Base-by-base conservation (phyloP, 64 coral and sea anemone genomes). In the Dendrophyllia cribrosa region DNA sequence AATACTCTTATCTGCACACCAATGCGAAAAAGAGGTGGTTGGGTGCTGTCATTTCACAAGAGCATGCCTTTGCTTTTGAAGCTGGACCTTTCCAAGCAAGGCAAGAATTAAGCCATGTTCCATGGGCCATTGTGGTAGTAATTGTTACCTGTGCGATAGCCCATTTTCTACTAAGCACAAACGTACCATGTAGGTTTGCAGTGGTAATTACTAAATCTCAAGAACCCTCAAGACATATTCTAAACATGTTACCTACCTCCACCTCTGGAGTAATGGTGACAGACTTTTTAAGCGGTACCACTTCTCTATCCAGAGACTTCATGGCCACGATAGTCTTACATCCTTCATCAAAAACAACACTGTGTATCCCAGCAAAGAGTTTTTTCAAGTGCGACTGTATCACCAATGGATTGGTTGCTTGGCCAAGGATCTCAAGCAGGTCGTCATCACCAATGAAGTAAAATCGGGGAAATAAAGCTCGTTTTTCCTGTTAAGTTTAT, bases 361-460 rank as follows among this genome's bases (percentile, higher is more conserved):
- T 89, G 48, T 98, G 97, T 6, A 98, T 98, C 51, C 97, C 97
- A 65, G 97, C 97, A 88, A 98, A 98, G 43, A 98, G 88, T 52
- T 96, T 96, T 88, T 96, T 96, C 43, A 98, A 80, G 74, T 98
- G 97, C 3, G 97, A 98, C 83, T 98, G 97, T 25, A 98, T 98
- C 17, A 98, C 97, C 7, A 85, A 64, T 6, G 97, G 97, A 82
- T 98, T 98, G 51, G 97, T 98, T 19, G 97, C 94, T 53, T 98
- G 97, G 45, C 97, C 97, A 26, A 98, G 97, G 43, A 98, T 96
- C 58, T 96, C 94, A 8, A 98, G 85, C 12, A 98, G 53, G 58
- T 98, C 97, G 73, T 98, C 97, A 53, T 98, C 96, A 64, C 94
- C 94, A 66, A 98, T 98, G 84, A 98, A 98, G 63, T 98, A 98